Evolutionary conservation across 1,140 invertebrate genomes (phyloP).

Genomic region (Bombus waltoni): DNA sequence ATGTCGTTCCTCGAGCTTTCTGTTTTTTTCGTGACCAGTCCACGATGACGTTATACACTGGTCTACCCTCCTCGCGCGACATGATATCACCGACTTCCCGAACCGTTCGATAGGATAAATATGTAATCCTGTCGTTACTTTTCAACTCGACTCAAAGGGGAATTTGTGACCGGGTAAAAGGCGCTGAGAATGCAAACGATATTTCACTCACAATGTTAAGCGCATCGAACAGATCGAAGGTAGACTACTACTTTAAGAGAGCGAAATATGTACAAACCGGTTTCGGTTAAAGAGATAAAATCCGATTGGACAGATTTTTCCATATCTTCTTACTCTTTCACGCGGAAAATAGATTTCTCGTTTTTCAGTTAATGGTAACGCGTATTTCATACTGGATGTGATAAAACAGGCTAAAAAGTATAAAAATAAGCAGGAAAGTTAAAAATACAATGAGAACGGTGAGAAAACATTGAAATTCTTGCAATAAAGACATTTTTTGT

Average conservation of each 20-base stretch:
- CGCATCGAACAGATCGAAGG: background rate
- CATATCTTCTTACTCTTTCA: background rate
- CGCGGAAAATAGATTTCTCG: background rate
- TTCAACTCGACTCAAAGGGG: background rate
- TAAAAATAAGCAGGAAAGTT: background rate
- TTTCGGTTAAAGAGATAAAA: background rate
- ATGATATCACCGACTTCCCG: background rate
- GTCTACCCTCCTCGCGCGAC: background rate
- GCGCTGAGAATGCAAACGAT: background rate
- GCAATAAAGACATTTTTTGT: background rate
- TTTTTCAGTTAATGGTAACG: background rate
- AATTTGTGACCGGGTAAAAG: background rate
- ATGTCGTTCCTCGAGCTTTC: background rate
- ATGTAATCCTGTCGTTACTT: slow-evolving; percentile 1
- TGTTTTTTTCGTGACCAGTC: background rate
- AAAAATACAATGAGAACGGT: background rate
- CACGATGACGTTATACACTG: background rate
- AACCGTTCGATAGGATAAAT: background rate
- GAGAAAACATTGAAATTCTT: background rate
- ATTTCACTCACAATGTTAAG: background rate
- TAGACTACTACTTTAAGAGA: background rate
- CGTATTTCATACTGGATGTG: background rate
- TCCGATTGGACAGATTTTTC: background rate
- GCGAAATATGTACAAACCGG: background rate
- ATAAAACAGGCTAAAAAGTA: background rate